Evolutionary conservation across 2,888 invertebrate species (phyloP).

Genomic region (Parochlus steinenii): DNA sequence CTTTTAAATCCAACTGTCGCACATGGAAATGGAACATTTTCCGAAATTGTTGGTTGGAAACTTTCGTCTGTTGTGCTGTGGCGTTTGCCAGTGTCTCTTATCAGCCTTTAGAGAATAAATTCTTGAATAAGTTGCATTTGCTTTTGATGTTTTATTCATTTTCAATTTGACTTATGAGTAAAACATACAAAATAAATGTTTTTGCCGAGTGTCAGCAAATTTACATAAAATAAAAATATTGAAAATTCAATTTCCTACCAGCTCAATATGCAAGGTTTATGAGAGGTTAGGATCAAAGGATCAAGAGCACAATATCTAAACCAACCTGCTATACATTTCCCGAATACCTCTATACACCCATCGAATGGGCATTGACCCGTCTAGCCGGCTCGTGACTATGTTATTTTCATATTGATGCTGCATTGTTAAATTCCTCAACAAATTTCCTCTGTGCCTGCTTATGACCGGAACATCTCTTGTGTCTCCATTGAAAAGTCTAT

Average conservation of each 20-base stretch:
- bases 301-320: too few species aligned
- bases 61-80: constrained; percentile 12
- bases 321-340: constrained; percentile 16
- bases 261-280: too few species aligned
- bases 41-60: constrained; percentile 20
- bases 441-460: constrained; percentile 16
- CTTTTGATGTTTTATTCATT: too few species aligned
- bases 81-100: constrained; percentile 13
- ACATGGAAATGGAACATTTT: constrained; percentile 26
- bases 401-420: constrained; percentile 17
- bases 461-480: too few species aligned
- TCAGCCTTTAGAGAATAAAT: constrained; percentile 2
- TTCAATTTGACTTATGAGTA: too few species aligned
- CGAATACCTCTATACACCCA: constrained; percentile 16
- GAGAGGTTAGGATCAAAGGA: too few species aligned
- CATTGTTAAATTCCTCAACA: constrained; percentile 16
- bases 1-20: constrained; percentile 23
- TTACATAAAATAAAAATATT: too few species aligned
- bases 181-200: too few species aligned
- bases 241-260: too few species aligned
- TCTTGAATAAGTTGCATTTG: background rate
- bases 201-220: too few species aligned
- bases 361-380: constrained; percentile 16
- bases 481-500: too few species aligned
- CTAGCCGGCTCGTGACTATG: constrained; percentile 17